Evolutionary conservation across 2,888 invertebrate genomes (phyloP).

Genomic region (Syrista parreyssii): DNA sequence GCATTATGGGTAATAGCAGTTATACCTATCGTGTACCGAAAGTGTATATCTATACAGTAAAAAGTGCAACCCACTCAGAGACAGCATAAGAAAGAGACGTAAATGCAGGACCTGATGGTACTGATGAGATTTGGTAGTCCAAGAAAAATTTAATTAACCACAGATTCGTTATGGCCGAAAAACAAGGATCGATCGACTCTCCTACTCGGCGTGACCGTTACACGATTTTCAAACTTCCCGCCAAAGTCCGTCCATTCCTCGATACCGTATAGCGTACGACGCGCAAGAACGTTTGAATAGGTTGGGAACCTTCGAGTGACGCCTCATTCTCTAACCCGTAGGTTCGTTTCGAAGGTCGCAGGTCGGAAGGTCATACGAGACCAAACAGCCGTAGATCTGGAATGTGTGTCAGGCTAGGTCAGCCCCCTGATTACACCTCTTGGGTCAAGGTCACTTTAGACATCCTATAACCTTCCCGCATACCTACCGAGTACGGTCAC

Average conservation of each 20-base stretch:
- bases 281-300: background rate
- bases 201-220: background rate
- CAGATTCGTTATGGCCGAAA: background rate
- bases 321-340: background rate
- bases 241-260: background rate
- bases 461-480: background rate
- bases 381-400: conserved; percentile 20
- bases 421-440: conserved; percentile 44
- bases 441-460: conserved; percentile 53
- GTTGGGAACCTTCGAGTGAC: background rate
- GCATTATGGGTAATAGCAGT: background rate
- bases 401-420: conserved; percentile 57
- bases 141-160: background rate
- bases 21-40: background rate
- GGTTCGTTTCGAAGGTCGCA: conserved; percentile 21
- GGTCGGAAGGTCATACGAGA: conserved; percentile 35
- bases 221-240: background rate
- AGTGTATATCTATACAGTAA: too few species aligned
- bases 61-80: too few species aligned
- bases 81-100: background rate
- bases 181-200: background rate
- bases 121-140: background rate
- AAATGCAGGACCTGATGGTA: background rate
- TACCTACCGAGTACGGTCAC: background rate
- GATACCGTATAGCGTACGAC: background rate